Conservation (phyloP, 2,888 invertebrate genomes). For the Carabus problematicus region DNA sequence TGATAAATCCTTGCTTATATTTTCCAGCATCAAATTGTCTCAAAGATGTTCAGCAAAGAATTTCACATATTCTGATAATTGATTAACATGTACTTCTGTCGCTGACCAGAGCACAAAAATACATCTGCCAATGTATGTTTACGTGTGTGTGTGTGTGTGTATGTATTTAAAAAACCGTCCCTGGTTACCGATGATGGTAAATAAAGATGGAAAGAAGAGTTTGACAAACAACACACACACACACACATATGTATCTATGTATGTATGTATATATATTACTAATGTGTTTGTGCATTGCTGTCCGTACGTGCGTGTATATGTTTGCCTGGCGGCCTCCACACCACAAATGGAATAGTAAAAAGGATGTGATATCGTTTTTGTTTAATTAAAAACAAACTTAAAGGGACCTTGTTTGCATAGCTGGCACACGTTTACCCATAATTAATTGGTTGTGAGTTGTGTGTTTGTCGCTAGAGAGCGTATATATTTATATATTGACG, state of each 20-base stretch:
- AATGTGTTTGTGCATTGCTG: background rate
- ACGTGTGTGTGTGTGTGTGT: background rate
- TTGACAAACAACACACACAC: background rate
- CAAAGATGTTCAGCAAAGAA: too few species aligned
- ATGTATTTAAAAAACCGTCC: background rate
- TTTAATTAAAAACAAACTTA: slow-evolving; percentile 42
- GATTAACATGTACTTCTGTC: too few species aligned
- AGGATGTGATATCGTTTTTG: slow-evolving; percentile 41
- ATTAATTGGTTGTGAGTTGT: slow-evolving; percentile 33
- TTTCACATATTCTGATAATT: too few species aligned
- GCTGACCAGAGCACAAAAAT: slow-evolving; percentile 2
- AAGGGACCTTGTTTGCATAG: slow-evolving; percentile 39
- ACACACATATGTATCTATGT: background rate
- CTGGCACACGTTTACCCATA: slow-evolving; percentile 34
- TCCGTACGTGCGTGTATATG: background rate
- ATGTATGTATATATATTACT: background rate
- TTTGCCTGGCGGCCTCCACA: slow-evolving; percentile 11
- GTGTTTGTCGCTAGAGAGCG: background rate
- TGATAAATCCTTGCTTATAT: too few species aligned
- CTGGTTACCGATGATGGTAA: too few species aligned
- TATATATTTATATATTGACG: too few species aligned
- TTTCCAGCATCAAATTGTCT: too few species aligned
- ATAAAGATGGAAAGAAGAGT: background rate
- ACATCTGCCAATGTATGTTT: slow-evolving; percentile 5
- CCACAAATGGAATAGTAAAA: slow-evolving; percentile 41